Evolutionary conservation across 1,140 invertebrate genomes (phyloP).

Genomic region (Ericerus pela): DNA sequence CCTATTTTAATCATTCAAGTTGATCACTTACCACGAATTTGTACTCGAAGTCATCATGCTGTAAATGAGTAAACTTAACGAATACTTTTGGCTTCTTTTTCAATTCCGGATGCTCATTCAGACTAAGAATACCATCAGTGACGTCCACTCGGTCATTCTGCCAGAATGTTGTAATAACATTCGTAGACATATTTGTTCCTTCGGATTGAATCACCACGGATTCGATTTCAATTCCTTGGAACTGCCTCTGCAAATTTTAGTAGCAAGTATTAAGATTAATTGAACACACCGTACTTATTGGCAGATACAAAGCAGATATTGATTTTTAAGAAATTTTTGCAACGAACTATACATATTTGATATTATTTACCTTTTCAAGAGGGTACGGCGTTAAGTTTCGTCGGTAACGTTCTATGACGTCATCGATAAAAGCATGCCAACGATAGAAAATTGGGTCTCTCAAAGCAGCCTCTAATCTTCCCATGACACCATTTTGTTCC

Average conservation of each 20-base stretch:
- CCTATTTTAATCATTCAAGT: too few species aligned
- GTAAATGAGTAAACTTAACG: slow-evolving; percentile 34
- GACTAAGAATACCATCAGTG: slow-evolving; percentile 29
- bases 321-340: too few species aligned
- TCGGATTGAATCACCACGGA: too few species aligned
- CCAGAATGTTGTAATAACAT: slow-evolving; percentile 35
- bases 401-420: slow-evolving; percentile 28
- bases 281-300: too few species aligned
- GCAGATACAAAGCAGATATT: too few species aligned
- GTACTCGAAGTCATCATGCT: slow-evolving; percentile 32
- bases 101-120: background rate
- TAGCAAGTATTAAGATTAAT: too few species aligned
- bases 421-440: slow-evolving; percentile 31
- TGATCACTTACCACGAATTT: slow-evolving; percentile 21
- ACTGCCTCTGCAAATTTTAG: too few species aligned
- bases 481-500: slow-evolving; percentile 29
- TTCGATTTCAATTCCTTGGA: too few species aligned
- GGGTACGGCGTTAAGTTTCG: slow-evolving; percentile 24
- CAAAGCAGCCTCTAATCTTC: slow-evolving; percentile 27
- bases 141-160: slow-evolving; percentile 36
- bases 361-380: slow-evolving; percentile 16
- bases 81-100: slow-evolving; percentile 27
- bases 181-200: slow-evolving; percentile 15
- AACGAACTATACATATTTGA: too few species aligned
- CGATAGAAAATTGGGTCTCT: slow-evolving; percentile 32